phyloP scores from a whole-genome alignment of 2,888 invertebrate genomes.

The Euclidia mi region DNA sequence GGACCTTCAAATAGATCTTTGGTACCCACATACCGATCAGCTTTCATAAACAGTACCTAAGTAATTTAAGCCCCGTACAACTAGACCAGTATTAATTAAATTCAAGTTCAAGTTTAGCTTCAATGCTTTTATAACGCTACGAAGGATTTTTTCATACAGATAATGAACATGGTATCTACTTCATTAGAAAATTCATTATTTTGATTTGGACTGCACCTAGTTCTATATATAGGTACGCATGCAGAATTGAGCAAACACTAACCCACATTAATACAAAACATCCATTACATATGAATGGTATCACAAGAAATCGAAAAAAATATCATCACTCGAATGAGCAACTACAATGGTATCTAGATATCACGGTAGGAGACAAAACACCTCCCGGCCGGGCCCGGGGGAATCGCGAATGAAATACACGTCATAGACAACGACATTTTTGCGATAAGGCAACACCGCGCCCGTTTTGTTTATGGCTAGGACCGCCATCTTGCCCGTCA shows the following conservation, averaged over 20 bases:
- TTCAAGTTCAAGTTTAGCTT: no score
- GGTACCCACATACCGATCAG: no score
- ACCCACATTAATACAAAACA: slow-evolving; percentile 20
- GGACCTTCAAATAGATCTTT: no score
- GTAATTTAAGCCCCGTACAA: no score
- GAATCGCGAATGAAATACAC: slow-evolving; percentile 75
- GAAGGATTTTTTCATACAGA: no score
- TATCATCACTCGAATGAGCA: slow-evolving; percentile 46
- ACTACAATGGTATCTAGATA: slow-evolving; percentile 60
- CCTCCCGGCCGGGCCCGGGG: slow-evolving; percentile 62
- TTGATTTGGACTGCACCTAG: no score
- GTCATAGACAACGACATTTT: slow-evolving; percentile 77
- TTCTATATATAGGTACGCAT: no score
- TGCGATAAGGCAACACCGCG: slow-evolving; percentile 76
- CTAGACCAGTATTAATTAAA: no score
- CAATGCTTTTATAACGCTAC: no score
- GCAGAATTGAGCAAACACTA: slow-evolving; percentile 1
- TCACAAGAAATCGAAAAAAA: slow-evolving; percentile 33
- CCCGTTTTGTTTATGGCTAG: slow-evolving; percentile 75
- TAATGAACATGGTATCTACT: no score
- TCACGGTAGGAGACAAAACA: slow-evolving; percentile 64
- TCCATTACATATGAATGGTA: slow-evolving; percentile 21
- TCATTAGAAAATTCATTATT: no score
- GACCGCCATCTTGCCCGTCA: slow-evolving; percentile 71
- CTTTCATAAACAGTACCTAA: no score